A percentile compares a stretch with the other conserved stretches of the same genome.
These are phyloP conservation scores for Chrysopa pallens DNA, from an alignment of 1,140 invertebrate genomes.

Conservation along the genomic window DNA sequence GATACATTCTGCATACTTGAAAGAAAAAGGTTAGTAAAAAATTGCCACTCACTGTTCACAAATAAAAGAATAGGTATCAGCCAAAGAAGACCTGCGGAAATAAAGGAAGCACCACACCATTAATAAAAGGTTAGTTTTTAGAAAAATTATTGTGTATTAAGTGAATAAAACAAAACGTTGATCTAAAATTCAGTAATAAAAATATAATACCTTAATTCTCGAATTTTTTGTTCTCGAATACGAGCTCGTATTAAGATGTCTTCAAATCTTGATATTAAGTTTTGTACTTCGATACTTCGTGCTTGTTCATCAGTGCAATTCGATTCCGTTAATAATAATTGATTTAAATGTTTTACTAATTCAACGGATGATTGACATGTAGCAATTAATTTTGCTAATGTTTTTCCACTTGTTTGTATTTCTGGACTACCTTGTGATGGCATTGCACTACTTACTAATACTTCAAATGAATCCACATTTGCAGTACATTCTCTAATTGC, in stretches of 20 bases:
- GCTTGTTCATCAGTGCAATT: conserved; percentile 44
- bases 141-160: conserved; percentile 1
- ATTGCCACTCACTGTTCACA: conserved; percentile 44
- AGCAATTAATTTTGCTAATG: conserved; percentile 43
- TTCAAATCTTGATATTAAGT: conserved; percentile 45
- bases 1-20: too few relatives aligned
- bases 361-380: conserved; percentile 56
- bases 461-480: conserved; percentile 34
- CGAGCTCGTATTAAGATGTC: conserved; percentile 48
- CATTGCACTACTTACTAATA: conserved; percentile 27
- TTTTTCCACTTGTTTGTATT: conserved; percentile 28
- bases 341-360: conserved; percentile 57
- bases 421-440: conserved; percentile 30
- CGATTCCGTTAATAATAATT: conserved; percentile 52
- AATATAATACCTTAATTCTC: conserved; percentile 41
- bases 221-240: conserved; percentile 50
- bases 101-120: conserved; percentile 12
- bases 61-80: conserved; percentile 40
- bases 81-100: conserved; percentile 33
- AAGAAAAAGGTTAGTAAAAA: neutral
- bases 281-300: conserved; percentile 41
- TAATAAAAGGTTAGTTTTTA: neutral
- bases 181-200: neutral
- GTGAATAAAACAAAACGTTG: conserved; percentile 2
- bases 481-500: conserved; percentile 41